Evolutionary conservation across 2,797 vertebrate genomes (phyloP).

Genomic region (Tiaroga cobitis): DNA sequence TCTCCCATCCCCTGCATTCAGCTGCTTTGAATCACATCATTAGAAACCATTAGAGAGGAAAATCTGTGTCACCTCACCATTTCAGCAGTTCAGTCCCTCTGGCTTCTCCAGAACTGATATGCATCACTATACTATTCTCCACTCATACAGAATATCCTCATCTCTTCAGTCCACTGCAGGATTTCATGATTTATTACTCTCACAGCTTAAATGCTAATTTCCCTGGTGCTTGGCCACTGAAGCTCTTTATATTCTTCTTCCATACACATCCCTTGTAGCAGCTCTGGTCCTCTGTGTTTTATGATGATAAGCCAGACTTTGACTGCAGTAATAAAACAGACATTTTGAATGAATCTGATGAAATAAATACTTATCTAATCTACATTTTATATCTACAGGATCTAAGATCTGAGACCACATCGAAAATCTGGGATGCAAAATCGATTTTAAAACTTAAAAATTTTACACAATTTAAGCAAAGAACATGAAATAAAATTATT

Average conservation of each 20-base stretch:
- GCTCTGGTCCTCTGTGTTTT: not conserved
- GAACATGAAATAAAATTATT: not conserved
- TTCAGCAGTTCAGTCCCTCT: not conserved
- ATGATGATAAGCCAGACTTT: not conserved
- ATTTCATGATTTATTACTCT: slow-evolving; percentile 33
- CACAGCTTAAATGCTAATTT: slow-evolving; percentile 24
- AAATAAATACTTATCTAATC: not conserved
- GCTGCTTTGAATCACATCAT: slow-evolving; percentile 27
- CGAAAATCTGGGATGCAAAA: not conserved
- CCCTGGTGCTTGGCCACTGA: not conserved
- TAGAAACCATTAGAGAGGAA: slow-evolving; percentile 39
- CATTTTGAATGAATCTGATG: not conserved
- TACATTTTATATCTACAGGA: not conserved
- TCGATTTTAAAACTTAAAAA: not conserved
- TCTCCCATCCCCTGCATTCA: not conserved
- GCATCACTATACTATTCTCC: not conserved
- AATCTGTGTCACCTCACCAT: slow-evolving; percentile 38
- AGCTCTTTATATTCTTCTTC: slow-evolving; percentile 1
- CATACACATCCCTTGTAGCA: not conserved
- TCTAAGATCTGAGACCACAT: not conserved
- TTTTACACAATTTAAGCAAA: not conserved
- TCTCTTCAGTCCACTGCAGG: not conserved
- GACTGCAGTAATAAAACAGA: slow-evolving; percentile 5
- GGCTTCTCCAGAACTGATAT: slow-evolving; percentile 26
- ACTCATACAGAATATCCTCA: slow-evolving; percentile 21